Percentiles rank a stretch among this genome's conserved stretches.
phyloP scores from a whole-genome alignment of 2,888 invertebrate genomes.

The Clistopyga incitator region DNA sequence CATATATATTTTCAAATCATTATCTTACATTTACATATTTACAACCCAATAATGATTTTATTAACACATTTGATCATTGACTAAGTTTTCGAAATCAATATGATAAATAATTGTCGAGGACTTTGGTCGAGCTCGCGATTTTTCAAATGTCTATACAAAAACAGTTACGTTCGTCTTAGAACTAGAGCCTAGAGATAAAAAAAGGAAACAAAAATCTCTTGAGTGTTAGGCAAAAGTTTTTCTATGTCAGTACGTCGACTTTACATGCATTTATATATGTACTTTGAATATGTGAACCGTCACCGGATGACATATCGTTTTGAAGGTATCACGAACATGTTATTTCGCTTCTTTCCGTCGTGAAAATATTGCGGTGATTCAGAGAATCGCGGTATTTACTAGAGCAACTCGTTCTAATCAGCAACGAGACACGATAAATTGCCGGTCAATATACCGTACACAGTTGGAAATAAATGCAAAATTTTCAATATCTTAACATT shows the following conservation, averaged over 20 bases:
- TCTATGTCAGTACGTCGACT: slow-evolving; percentile 24
- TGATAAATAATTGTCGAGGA: slow-evolving; percentile 43
- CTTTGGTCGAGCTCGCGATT: slow-evolving; percentile 53
- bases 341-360: slow-evolving; percentile 5
- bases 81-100: slow-evolving; percentile 37
- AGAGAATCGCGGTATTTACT: slow-evolving; percentile 16
- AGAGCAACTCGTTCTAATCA: slow-evolving; percentile 20
- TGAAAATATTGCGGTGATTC: slow-evolving; percentile 21
- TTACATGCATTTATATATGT: slow-evolving; percentile 11
- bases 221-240: slow-evolving; percentile 28
- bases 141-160: slow-evolving; percentile 10
- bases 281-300: slow-evolving; percentile 9
- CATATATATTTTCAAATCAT: slow-evolving; percentile 68
- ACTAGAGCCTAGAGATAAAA: slow-evolving; percentile 25
- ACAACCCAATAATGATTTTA: slow-evolving; percentile 70
- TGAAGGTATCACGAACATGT: slow-evolving; percentile 1
- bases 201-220: slow-evolving; percentile 34
- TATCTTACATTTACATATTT: slow-evolving; percentile 72
- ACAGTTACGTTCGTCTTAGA: slow-evolving; percentile 6
- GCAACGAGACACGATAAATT: slow-evolving; percentile 14
- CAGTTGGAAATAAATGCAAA: slow-evolving; percentile 14
- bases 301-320: slow-evolving; percentile 5
- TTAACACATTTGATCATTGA: slow-evolving; percentile 49
- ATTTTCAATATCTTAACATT: background rate
- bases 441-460: slow-evolving; percentile 4